A percentile compares a stretch with the other conserved stretches of the same genome.
Evolutionary conservation across 2,888 invertebrate genomes (phyloP).

Genomic region (Odontomyia ornata): DNA sequence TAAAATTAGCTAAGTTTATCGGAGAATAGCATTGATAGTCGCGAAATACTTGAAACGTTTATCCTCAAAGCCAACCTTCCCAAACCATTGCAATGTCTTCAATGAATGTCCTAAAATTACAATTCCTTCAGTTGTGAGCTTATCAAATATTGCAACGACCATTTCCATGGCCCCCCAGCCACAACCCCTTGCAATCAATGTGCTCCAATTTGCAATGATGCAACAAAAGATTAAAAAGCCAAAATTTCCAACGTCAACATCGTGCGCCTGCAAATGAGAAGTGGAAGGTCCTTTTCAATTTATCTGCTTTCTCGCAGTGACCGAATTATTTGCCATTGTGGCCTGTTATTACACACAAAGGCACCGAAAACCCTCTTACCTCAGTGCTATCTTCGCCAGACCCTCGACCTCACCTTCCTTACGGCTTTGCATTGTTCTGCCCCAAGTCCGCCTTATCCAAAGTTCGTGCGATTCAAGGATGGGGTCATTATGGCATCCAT

Average conservation of each 20-base stretch:
- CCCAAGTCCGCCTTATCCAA: background rate
- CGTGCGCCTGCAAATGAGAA: background rate
- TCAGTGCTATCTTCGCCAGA: no score
- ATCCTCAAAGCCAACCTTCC: no score
- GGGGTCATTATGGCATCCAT: conserved; percentile 31
- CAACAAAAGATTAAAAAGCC: conserved; percentile 7
- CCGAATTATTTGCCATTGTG: conserved; percentile 45
- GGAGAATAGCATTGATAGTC: no score
- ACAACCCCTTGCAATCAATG: background rate
- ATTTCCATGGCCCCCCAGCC: no score
- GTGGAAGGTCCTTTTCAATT: conserved; percentile 42
- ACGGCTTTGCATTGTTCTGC: background rate
- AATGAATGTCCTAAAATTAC: no score
- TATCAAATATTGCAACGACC: no score
- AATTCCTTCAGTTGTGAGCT: no score
- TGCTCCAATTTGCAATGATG: background rate
- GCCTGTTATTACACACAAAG: conserved; percentile 39
- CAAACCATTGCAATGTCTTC: no score
- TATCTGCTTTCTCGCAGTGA: conserved; percentile 42
- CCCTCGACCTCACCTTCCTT: background rate
- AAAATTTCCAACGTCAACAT: background rate
- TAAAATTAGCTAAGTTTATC: no score
- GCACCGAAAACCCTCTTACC: background rate
- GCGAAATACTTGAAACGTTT: no score
- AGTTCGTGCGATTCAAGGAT: background rate